Conservation (phyloP, 2,113 vertebrate species). For the Hiodon tergisus region DNA sequence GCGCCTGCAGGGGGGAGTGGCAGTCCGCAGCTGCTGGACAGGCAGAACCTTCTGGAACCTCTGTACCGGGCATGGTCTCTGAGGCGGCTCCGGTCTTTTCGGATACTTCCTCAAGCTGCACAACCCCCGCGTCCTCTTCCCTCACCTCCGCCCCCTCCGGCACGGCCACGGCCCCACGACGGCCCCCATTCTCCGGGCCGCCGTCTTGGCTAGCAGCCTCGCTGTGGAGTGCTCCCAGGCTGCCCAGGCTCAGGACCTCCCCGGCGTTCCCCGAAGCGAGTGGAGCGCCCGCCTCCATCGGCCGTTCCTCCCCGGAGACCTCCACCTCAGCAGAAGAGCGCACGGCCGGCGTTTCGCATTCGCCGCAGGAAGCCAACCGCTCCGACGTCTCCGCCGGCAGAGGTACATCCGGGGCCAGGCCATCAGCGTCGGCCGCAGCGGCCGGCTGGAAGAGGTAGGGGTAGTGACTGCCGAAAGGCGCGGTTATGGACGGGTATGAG, state of each 20-base stretch:
- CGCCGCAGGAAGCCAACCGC: constrained; percentile 59
- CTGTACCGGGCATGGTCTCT: constrained; percentile 54
- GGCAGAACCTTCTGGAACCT: constrained; percentile 35
- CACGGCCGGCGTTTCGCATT: constrained; percentile 70
- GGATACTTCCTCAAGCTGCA: constrained; percentile 57
- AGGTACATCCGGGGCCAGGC: constrained; percentile 61
- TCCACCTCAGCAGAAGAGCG: constrained; percentile 65
- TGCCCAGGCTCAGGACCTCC: constrained; percentile 16
- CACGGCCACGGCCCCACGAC: constrained; percentile 44
- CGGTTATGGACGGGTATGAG: constrained; percentile 77
- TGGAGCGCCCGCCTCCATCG: too few species aligned
- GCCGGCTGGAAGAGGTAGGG: constrained; percentile 77
- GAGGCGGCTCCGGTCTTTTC: constrained; percentile 45
- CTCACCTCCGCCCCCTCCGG: constrained; percentile 56
- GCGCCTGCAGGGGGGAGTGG: background rate
- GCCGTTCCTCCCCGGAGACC: constrained; percentile 39
- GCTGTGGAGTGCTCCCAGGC: constrained; percentile 9
- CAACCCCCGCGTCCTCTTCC: constrained; percentile 48
- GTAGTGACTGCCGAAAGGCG: constrained; percentile 75
- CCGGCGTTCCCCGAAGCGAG: constrained; percentile 20
- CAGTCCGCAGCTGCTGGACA: background rate
- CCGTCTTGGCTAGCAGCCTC: constrained; percentile 17
- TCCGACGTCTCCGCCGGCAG: constrained; percentile 63
- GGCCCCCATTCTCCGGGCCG: constrained; percentile 29
- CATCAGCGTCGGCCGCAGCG: constrained; percentile 59